A percentile compares a stretch with the other conserved stretches of the same genome.
Evolutionary conservation across 2,797 vertebrate genomes (phyloP).

Genomic region (Hypotaenidia philippensis): DNA sequence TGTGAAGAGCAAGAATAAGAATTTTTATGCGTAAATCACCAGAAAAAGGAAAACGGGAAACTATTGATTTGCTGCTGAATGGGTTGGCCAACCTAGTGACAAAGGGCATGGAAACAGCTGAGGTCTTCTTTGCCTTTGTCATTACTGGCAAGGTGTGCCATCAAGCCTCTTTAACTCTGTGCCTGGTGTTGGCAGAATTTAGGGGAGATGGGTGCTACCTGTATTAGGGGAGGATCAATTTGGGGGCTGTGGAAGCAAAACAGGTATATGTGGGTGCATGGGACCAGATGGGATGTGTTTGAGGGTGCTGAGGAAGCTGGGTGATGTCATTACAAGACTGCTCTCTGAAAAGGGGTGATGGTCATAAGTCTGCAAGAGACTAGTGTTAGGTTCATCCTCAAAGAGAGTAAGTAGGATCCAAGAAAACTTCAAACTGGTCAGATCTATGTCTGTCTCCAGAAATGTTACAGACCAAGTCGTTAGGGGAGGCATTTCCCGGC

Average conservation of each 20-base stretch:
- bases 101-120: not conserved
- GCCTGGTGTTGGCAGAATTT: not conserved
- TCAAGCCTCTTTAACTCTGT: not conserved
- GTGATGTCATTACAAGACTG: not conserved
- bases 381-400: not conserved
- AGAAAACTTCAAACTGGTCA: not conserved
- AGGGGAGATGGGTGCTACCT: not conserved
- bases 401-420: not conserved
- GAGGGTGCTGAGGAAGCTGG: not conserved
- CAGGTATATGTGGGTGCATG: fast-evolving
- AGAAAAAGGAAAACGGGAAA: not conserved
- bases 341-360: not conserved
- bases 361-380: not conserved
- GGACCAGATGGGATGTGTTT: not conserved
- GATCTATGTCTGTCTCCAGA: not conserved
- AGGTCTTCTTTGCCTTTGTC: not conserved
- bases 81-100: not conserved
- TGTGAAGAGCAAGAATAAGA: not conserved
- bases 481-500: not conserved
- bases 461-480: not conserved
- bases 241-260: not conserved
- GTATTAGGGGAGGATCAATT: fast-evolving
- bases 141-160: not conserved
- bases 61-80: not conserved
- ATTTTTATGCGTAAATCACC: not conserved